Evolutionary conservation across 2,888 invertebrate genomes (phyloP).

Genomic region (Smittia sp.): DNA sequence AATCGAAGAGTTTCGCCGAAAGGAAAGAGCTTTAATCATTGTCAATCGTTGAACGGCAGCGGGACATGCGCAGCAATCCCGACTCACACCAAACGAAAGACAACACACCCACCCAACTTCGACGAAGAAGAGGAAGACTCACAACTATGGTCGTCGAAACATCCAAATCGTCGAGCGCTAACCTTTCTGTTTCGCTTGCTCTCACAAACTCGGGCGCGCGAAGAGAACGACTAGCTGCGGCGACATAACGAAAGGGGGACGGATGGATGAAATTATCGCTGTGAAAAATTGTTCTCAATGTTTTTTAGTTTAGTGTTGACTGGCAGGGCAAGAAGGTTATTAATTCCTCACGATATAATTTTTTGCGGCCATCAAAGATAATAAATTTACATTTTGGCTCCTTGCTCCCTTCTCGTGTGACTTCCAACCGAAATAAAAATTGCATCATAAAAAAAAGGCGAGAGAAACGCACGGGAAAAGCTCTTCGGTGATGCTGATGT

Average conservation of each 20-base stretch:
- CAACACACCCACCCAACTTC: slow-evolving; percentile 1
- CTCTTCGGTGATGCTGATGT: neutral
- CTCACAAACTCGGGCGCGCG: neutral
- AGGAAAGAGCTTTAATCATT: slow-evolving; percentile 21
- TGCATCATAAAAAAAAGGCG: neutral
- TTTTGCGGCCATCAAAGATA: slow-evolving; percentile 29
- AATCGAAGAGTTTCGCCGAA: neutral
- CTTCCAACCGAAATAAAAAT: neutral
- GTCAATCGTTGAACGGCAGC: neutral
- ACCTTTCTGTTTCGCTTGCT: neutral
- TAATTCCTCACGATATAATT: slow-evolving; percentile 19
- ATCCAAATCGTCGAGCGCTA: neutral
- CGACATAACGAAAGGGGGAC: slow-evolving; percentile 18
- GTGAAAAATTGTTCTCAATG: slow-evolving; percentile 39
- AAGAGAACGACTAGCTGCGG: slow-evolving; percentile 24
- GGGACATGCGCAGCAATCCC: slow-evolving; percentile 19
- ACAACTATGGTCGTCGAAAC: slow-evolving; percentile 6
- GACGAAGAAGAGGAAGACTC: neutral
- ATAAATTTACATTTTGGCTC: slow-evolving; percentile 26
- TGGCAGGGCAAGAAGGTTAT: slow-evolving; percentile 40
- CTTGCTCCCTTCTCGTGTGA: neutral
- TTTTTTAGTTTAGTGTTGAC: slow-evolving; percentile 40
- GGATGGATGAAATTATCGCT: slow-evolving; percentile 36
- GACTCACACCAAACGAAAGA: slow-evolving; percentile 14
- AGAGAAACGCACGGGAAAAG: neutral